Base-by-base conservation (phyloP, 37 sponge, comb jelly and placozoan species). In the Aphrocallistes beatrix region DNA sequence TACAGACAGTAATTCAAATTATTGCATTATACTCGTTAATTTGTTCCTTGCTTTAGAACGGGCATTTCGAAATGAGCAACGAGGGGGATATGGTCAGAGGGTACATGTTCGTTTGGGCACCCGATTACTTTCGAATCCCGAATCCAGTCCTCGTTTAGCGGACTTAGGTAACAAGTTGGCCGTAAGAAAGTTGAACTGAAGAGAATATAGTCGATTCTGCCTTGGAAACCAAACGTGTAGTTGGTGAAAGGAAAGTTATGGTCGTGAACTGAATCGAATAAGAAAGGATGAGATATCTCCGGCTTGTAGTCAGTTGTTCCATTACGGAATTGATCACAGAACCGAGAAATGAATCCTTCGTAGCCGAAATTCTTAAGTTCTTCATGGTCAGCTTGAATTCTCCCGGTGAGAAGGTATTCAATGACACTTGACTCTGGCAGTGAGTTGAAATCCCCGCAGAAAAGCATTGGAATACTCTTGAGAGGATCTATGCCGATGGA, bases 401-500 rank as follows among this genome's bases (percentile, higher is more conserved):
- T 51, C 1, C 94, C 92, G 19, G 88, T 90, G 21, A 86, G 38
- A 0, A 97, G 90, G 75, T 86, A 95, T 87, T 97, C 92, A 9
- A 97, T 42, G 8, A 97, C 99, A 37, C 94, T 91, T 0, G 99
- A 97, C n/a, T 94, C 89, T 0, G 99, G 99, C 28, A 95, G 89
- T 8, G 99, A 97, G 85, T 97, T 97, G 82, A 97, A 90, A 81
- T 97, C 99, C 34, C 91, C 92, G 37, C 95, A 95, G 32, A 93
- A 37, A 25, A 97, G 60, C 19, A 97, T 81, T 1, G 99, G 99
- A 34, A 97, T 90, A 0, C 92, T 91, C 10, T 89, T 89, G 25
- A 60, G 34, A 3, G 75, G 17, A 60, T 60, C 75, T 3, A 6
- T 60, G 8, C 75, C 75, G n/a, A 60, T 13, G 3, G 75, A 60